Evolutionary conservation across 1,140 invertebrate species (phyloP).

Genomic region (Sminthurinus signatus): DNA sequence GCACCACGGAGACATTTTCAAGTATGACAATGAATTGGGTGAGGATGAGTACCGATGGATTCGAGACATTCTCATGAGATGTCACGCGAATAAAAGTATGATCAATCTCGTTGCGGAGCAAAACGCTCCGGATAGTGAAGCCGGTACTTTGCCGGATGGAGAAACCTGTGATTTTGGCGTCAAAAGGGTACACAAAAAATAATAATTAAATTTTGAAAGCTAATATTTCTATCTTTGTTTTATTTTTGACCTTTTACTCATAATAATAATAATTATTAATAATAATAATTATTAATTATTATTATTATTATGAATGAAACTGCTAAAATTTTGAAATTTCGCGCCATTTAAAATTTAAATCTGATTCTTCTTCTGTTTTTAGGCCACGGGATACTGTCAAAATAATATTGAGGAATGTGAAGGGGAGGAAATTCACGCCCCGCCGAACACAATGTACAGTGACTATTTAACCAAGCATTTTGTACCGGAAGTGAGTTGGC

Average conservation of each 20-base stretch:
- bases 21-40: slow-evolving; percentile 25
- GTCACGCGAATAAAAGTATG: not conserved
- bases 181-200: not conserved
- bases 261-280: too few relatives aligned
- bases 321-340: not conserved
- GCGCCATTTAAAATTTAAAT: not conserved
- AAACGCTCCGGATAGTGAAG: not conserved
- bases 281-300: too few relatives aligned
- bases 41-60: slow-evolving; percentile 22
- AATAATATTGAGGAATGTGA: not conserved
- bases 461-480: slow-evolving; percentile 18
- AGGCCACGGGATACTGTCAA: slow-evolving; percentile 24
- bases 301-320: too few relatives aligned
- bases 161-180: not conserved
- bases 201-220: not conserved
- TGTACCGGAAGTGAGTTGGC: slow-evolving; percentile 29
- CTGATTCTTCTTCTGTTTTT: not conserved
- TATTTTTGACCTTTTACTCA: too few relatives aligned
- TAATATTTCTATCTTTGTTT: too few relatives aligned
- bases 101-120: not conserved
- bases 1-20: slow-evolving; percentile 29
- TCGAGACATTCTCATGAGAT: slow-evolving; percentile 16
- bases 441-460: not conserved
- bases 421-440: not conserved
- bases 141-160: not conserved